Evolutionary conservation across 2,888 invertebrate genomes (phyloP), one percentile per base, ranked within the genome.

Genomic region (Hirtodrosophila cameraria): DNA sequence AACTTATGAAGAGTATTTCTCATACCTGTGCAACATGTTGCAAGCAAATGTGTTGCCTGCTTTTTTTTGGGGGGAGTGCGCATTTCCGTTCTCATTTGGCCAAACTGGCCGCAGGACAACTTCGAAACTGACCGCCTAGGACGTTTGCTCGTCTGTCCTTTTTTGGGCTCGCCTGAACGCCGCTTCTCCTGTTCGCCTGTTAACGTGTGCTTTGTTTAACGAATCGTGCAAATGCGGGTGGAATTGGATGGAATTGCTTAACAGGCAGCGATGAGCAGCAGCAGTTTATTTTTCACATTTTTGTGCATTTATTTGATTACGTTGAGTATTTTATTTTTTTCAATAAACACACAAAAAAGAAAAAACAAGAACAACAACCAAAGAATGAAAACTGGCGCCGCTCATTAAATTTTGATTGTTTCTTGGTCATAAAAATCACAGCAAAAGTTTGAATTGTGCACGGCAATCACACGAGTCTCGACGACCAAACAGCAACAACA

Each of bases 121-220:
- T 75, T 53, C 48, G 75, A 31, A 68, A 61, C 79, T 79, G 79
- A 79, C 79, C 78, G 77, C 36, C 38, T 42, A 13, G 50, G 16
- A 39, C 48, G 45, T 39, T 50, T 46, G 23, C 23, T 23, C 23
- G 49, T 13, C 31, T 15, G 38, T 48, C 39, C 31, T 38, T 15
- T 25, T n/a, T n/a, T n/a, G n/a, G n/a, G 16, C 18, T 15, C 31
- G 13, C n/a, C 3, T 11, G 38, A n/a, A 6, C n/a, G 33, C 52
- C 58, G 45, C 45, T 23, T 38, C 27, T 28, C 27, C 35, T 6
- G 23, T 15, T 42, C 28, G 39, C 53, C 49, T 13, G 55, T 80
- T 83, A 88, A 90, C 89, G 89, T 90, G 89, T 90, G 89, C 89
- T 89, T 89, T 90, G 90, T 90, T 90, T 90, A 90, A 90, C 90